phyloP scores from a whole-genome alignment of 1,140 invertebrate species.

The Papilio helenus region DNA sequence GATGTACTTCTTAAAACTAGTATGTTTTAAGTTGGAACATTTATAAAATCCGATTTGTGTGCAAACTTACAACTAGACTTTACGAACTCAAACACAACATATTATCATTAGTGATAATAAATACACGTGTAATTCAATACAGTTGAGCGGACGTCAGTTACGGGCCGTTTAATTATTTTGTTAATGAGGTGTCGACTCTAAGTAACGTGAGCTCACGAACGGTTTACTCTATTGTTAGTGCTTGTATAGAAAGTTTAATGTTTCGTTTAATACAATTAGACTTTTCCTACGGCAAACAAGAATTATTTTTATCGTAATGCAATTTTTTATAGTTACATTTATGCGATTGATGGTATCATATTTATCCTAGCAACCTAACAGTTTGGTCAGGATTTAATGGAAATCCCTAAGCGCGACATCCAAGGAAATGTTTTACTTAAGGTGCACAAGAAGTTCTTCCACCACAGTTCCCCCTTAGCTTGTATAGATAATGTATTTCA shows the following conservation, averaged over 20 bases:
- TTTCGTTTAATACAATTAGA: background rate
- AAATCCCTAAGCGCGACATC: background rate
- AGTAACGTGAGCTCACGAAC: constrained; percentile 12
- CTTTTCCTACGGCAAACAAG: background rate
- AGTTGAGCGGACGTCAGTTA: constrained; percentile 13
- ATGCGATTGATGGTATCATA: background rate
- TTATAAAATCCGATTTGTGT: too few species aligned
- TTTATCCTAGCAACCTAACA: background rate
- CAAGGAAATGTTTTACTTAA: too few species aligned
- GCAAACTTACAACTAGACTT: background rate
- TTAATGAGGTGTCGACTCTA: constrained; percentile 7
- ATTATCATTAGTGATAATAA: background rate
- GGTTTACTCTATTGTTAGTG: constrained; percentile 4
- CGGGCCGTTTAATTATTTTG: constrained; percentile 11
- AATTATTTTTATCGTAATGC: background rate
- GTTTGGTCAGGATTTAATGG: too few species aligned
- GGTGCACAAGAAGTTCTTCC: background rate
- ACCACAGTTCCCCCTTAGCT: too few species aligned
- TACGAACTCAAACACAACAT: background rate
- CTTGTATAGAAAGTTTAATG: background rate
- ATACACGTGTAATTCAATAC: background rate
- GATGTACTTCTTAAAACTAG: too few species aligned
- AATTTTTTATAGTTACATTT: too few species aligned
- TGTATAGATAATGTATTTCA: background rate
- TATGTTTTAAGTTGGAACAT: too few species aligned